Percentiles rank a stretch among this genome's conserved stretches.
Evolutionary conservation across 1,140 invertebrate genomes (phyloP).

Genomic region (Schlechtendalia chinensis): DNA sequence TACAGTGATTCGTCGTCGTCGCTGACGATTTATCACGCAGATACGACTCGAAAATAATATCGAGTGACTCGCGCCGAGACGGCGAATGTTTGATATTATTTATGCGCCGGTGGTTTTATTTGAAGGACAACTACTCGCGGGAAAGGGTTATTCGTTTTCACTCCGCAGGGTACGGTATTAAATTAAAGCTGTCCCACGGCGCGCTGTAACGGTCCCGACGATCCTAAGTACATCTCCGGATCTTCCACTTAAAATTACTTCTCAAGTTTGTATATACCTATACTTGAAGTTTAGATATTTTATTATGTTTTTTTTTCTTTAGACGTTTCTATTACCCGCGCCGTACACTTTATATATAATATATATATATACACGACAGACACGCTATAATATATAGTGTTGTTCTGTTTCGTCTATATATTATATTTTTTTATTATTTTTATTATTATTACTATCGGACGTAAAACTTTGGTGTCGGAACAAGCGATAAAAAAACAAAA

Average conservation of each 20-base stretch:
- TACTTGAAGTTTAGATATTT: background rate
- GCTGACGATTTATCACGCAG: background rate
- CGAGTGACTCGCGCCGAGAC: background rate
- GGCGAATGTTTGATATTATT: too few relatives aligned
- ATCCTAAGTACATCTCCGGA: constrained; percentile 1
- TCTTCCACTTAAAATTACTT: constrained; percentile 28
- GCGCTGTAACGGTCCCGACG: background rate
- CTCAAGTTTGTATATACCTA: background rate
- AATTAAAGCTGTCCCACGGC: constrained; percentile 32
- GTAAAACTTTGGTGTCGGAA: too few relatives aligned
- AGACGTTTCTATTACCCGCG: too few relatives aligned
- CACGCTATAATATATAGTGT: too few relatives aligned
- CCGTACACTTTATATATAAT: too few relatives aligned
- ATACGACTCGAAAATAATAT: constrained; percentile 4
- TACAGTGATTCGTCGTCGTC: too few relatives aligned
- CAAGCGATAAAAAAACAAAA: too few relatives aligned
- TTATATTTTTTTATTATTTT: too few relatives aligned
- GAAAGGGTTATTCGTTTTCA: background rate
- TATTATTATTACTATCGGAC: too few relatives aligned
- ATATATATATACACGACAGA: too few relatives aligned
- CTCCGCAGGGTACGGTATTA: constrained; percentile 23
- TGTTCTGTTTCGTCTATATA: too few relatives aligned
- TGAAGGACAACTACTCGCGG: background rate
- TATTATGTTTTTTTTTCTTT: too few relatives aligned
- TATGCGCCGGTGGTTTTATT: constrained; percentile 24